phyloP scores from a whole-genome alignment of 2,888 invertebrate genomes.

The Sceliomorpha sp. region DNA sequence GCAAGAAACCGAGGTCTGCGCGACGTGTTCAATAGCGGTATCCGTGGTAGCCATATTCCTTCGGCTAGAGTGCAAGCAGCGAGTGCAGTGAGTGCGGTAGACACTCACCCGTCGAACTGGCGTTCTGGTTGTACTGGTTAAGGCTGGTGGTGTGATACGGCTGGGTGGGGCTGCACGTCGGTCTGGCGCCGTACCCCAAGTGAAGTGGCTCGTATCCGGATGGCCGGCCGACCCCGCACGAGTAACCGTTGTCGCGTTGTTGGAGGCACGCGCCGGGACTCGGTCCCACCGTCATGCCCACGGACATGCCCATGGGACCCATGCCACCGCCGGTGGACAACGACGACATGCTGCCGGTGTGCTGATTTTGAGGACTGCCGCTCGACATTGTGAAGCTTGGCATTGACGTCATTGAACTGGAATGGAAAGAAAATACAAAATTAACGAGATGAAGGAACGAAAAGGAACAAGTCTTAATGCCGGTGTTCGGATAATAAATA shows the following conservation, averaged over 20 bases:
- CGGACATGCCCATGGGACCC: slow-evolving; percentile 79
- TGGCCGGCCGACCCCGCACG: slow-evolving; percentile 82
- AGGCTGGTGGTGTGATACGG: slow-evolving; percentile 83
- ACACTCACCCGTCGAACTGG: slow-evolving; percentile 80
- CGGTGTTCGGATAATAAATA: no score
- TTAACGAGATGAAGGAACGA: neutral
- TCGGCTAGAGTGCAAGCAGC: slow-evolving; percentile 80
- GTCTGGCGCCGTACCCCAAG: slow-evolving; percentile 83
- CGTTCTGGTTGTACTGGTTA: slow-evolving; percentile 79
- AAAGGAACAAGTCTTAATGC: no score
- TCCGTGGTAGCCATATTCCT: slow-evolving; percentile 77
- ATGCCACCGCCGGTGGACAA: slow-evolving; percentile 72
- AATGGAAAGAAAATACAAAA: slow-evolving; percentile 24
- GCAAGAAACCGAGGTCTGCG: slow-evolving; percentile 47
- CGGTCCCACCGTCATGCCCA: slow-evolving; percentile 81
- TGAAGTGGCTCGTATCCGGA: slow-evolving; percentile 82
- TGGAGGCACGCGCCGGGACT: slow-evolving; percentile 83
- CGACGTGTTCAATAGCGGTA: slow-evolving; percentile 72
- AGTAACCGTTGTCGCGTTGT: slow-evolving; percentile 83
- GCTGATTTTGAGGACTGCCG: slow-evolving; percentile 71
- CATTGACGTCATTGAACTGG: slow-evolving; percentile 83
- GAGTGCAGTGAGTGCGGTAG: slow-evolving; percentile 81
- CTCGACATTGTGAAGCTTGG: slow-evolving; percentile 81
- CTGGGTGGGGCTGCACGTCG: slow-evolving; percentile 86
- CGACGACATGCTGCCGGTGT: slow-evolving; percentile 76